These are phyloP conservation scores for Nesometra sesokonis DNA, from an alignment of 35 echinoderm and acorn worm species.

Conservation along the genomic window DNA sequence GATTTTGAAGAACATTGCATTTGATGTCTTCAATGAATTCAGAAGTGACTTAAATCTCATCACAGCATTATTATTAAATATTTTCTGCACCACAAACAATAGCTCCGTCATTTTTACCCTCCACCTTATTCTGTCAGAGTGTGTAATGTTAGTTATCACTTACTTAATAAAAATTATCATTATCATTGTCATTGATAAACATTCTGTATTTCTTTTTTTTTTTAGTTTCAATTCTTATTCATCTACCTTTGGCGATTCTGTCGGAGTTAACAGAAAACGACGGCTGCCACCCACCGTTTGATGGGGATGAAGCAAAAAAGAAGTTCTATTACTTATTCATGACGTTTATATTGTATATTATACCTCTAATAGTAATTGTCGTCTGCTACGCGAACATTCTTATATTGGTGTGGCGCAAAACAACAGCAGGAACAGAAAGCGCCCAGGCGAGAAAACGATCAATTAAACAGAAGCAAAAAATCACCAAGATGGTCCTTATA, in stretches of 20 bases:
- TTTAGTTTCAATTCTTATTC: constrained; percentile 63
- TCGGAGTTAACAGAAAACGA: constrained; percentile 12
- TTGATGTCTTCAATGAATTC: no score
- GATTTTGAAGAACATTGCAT: no score
- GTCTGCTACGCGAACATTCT: constrained; percentile 88
- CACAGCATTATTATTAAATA: no score
- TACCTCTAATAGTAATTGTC: constrained; percentile 60
- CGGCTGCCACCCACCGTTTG: constrained; percentile 7
- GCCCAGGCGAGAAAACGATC: constrained; percentile 79
- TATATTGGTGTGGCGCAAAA: constrained; percentile 77
- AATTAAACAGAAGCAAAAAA: constrained; percentile 94
- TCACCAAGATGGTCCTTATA: constrained; percentile 88
- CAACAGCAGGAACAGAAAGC: constrained; percentile 79
- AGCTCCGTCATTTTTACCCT: no score
- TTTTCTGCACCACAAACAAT: no score
- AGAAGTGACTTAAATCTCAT: no score
- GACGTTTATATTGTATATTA: constrained; percentile 67
- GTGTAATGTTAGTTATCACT: no score
- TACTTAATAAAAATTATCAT: no score
- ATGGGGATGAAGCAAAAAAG: not conserved
- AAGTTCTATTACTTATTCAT: constrained; percentile 48
- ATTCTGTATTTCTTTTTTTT: constrained; percentile 13
- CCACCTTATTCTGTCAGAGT: no score
- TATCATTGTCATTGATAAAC: no score
- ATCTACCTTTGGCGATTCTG: constrained; percentile 59